Evolutionary conservation across 2,888 invertebrate genomes (phyloP), one percentile per base, ranked within the genome.

Genomic region (Anaspis maculata): DNA sequence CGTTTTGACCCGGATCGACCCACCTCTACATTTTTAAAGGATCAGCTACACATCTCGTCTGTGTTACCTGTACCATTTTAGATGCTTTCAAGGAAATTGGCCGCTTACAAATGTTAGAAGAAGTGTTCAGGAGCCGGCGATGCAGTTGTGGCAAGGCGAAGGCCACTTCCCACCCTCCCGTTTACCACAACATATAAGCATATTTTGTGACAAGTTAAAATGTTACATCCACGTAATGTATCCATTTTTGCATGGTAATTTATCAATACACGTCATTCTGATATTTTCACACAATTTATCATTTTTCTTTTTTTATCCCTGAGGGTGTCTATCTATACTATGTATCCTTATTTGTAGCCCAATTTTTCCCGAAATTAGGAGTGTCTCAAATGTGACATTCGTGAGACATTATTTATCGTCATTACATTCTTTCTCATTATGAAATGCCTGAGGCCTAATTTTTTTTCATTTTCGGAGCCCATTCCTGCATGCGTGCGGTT

Each of bases 11-110:
- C 36, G 42, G 37, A 45, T 34, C 41, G 44, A 44, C 45, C 51
- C 45, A 44, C 49, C 52, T 48, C 58, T 60, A 57, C 58, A 60
- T 59, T 59, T 59, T 59, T 60, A 60, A 60, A 58, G 55, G 56
- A 57, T 57, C 54, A 52, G 52, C 56, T 52, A 55, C 56, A 54
- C 52, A 53, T 57, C 46, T 50, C 41, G 49, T 48, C 50, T 56
- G 51, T 56, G 51, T 48, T 50, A 49, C 54, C 55, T 54, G 51
- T 51, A 54, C 49, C 53, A 49, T 52, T 56, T 50, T 49, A 51
- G 56, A 59, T 54, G 60, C 60, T 60, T 59, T 60, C 58, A 59
- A 55, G 58, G 46, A 60, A 59, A 60, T 60, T 60, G 59, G 49
- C 50, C 52, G 47, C 36, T 51, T 51, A 47, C 45, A 45, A 48